Evolutionary conservation across 2,888 invertebrate genomes (phyloP), one percentile per base, ranked within the genome.

Genomic region (Himalopsyche anomala): DNA sequence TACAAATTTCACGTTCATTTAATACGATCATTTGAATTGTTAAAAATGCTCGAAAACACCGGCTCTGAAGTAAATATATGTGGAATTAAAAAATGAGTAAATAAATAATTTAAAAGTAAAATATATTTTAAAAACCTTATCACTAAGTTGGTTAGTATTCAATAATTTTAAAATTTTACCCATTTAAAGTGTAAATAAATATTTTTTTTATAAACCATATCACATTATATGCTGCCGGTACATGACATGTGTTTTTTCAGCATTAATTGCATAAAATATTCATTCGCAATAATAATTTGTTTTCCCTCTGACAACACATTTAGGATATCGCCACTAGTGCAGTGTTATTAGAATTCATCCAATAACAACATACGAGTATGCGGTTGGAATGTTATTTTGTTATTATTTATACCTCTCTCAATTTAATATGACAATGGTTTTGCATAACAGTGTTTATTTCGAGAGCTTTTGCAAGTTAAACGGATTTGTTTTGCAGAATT

Each of bases 321-420:
- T 74, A 12, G 36, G 74, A 74, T 74, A 74, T 74, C 74, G 36
- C 74, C 8, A 15, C 19, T 28, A 74, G 74, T 36, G 74, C 74
- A 74, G 74, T 74, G 74, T 74, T 74, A 74, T 74, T 74, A 74
- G 19, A 74, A 74, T 74, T 74, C 74, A 74, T 74, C 12, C 74
- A 74, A 74, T 74, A 74, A 19, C 74, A 74, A 74, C 74, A 15
- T 15, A 51, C 5, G 51, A 51, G 15, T 36, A 5, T 74, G 74
- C 74, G 74, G 74, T 74, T 9, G 74, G 36, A 36, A 28, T 74
- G 74, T 74, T 74, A 74, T 74, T 74, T 15, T 36, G 74, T 74
- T 74, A 74, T 74, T 74, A 74, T 74, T 74, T 74, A 74, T 74
- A 74, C 74, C 74, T 36, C 28, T 74, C 74, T 28, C 38, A 36